Evolutionary conservation across 1,140 invertebrate genomes (phyloP).

Genomic region (Aphelenchoides avenae): DNA sequence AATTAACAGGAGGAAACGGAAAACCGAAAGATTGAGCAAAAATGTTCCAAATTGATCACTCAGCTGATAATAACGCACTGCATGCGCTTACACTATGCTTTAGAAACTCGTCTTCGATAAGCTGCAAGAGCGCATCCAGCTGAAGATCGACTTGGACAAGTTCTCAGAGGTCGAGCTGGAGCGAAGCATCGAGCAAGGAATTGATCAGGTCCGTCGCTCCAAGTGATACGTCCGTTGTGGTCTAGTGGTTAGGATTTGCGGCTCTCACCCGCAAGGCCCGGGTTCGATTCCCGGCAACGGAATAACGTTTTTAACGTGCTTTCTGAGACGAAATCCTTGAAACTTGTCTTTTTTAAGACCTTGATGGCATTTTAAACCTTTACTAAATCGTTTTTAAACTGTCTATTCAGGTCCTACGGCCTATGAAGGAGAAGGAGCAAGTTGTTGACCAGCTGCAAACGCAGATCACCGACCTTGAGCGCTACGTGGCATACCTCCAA

Average conservation of each 20-base stretch:
- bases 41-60: constrained; percentile 74
- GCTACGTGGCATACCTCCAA: constrained; percentile 93
- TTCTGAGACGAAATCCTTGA: background rate
- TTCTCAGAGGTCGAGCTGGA: constrained; percentile 72
- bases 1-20: too few relatives aligned
- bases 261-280: constrained; percentile 75
- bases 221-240: too few relatives aligned
- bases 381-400: constrained; percentile 3
- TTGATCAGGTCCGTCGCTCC: constrained; percentile 66
- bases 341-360: constrained; percentile 3
- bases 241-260: constrained; percentile 73
- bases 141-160: constrained; percentile 73
- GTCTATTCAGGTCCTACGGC: constrained; percentile 76
- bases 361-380: constrained; percentile 14
- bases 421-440: constrained; percentile 90
- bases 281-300: constrained; percentile 77
- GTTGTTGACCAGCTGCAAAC: constrained; percentile 81
- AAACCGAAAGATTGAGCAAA: too few relatives aligned
- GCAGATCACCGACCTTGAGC: constrained; percentile 90
- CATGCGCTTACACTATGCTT: constrained; percentile 78
- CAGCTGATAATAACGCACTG: too few relatives aligned
- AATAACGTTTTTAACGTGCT: constrained; percentile 42
- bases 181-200: constrained; percentile 72
- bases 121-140: constrained; percentile 71
- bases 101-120: constrained; percentile 82